Conservation (phyloP, 2,113 vertebrate genomes). For the Chaetura pelagica region DNA sequence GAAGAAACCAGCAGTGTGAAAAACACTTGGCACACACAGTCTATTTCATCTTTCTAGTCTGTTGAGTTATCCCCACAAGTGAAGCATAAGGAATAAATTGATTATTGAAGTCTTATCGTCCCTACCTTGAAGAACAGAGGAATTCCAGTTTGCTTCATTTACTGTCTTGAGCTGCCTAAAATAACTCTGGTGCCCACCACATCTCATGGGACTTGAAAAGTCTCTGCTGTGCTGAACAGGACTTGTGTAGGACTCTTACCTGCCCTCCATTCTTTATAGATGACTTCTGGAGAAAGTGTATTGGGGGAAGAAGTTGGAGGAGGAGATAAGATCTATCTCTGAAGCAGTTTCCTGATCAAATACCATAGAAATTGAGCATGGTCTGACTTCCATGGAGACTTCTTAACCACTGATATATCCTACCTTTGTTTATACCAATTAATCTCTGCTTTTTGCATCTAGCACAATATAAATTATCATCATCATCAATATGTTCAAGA, state of each 20-base stretch:
- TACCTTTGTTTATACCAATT: neutral
- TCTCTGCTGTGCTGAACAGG: neutral
- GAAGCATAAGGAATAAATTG: neutral
- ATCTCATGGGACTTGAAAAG: neutral
- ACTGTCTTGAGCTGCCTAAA: neutral
- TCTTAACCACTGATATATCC: neutral
- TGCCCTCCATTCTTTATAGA: neutral
- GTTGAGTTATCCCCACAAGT: too few relatives aligned
- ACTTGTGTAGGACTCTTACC: neutral
- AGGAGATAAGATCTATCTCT: neutral
- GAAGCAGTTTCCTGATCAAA: neutral
- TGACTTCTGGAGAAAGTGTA: neutral
- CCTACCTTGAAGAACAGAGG: neutral
- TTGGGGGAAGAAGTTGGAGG: neutral
- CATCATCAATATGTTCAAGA: neutral
- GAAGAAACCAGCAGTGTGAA: neutral
- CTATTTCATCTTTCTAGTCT: neutral
- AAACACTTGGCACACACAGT: neutral
- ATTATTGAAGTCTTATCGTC: neutral
- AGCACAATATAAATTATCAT: neutral
- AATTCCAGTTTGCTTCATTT: neutral
- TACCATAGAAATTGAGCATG: rapidly evolving
- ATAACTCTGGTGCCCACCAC: neutral
- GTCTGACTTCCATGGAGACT: neutral
- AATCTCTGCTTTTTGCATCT: neutral